Percentiles rank a stretch among this genome's conserved stretches.
Conservation (phyloP, 35 echinoderm and acorn worm species). For the Lytechinus variegatus region DNA sequence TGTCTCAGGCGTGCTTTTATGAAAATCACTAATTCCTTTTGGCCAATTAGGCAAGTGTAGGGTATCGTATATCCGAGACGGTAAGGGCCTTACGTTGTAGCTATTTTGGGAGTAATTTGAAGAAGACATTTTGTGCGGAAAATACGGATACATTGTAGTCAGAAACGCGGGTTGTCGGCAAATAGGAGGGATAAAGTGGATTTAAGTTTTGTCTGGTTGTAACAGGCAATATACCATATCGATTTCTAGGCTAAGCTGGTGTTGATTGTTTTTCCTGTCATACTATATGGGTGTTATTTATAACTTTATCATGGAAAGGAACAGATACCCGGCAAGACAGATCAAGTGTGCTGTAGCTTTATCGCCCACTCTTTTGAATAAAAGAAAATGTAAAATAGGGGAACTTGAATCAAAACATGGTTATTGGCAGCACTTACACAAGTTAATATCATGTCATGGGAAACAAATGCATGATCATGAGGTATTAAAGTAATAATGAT, state of each 20-base stretch:
- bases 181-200: not conserved
- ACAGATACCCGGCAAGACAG: no score
- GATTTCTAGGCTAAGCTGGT: not conserved
- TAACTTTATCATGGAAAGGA: no score
- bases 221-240: not conserved
- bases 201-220: not conserved
- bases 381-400: no score
- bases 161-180: not conserved
- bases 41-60: not conserved
- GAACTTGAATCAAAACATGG: no score
- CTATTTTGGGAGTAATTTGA: not conserved
- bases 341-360: no score
- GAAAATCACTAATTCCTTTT: not conserved
- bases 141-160: not conserved
- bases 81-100: not conserved
- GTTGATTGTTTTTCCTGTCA: not conserved
- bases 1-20: not conserved
- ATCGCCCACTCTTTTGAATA: no score
- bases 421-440: no score
- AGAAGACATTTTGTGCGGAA: not conserved
- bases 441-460: no score
- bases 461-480: no score
- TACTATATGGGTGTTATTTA: not conserved
- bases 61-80: not conserved
- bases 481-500: no score